A percentile compares a stretch with the other conserved stretches of the same genome.
These are phyloP conservation scores for Halichoeres trimaculatus DNA, from an alignment of 2,113 vertebrate genomes.

Conservation along the genomic window DNA sequence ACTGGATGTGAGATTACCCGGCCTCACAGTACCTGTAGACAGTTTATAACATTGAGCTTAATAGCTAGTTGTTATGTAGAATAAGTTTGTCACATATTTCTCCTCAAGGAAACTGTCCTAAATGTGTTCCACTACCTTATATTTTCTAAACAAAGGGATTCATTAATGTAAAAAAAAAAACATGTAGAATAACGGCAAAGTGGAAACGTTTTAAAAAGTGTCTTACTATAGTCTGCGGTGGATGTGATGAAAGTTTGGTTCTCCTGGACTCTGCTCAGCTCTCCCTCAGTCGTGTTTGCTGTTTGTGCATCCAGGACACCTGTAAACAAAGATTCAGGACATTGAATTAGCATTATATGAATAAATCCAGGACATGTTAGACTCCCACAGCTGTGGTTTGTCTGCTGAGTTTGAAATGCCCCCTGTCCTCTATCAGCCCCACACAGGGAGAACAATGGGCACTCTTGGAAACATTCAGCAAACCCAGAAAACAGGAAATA, in stretches of 20 bases:
- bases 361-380: neutral
- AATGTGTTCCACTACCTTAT: too few species aligned
- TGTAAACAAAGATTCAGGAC: constrained; percentile 20
- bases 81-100: too few species aligned
- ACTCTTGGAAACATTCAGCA: constrained; percentile 4
- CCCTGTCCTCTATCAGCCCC: neutral
- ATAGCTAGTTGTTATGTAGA: too few species aligned
- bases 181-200: too few species aligned
- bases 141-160: too few species aligned
- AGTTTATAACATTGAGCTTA: neutral
- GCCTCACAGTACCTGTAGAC: constrained; percentile 32
- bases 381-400: neutral
- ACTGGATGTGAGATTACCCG: neutral
- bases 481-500: constrained; percentile 50
- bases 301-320: constrained; percentile 23
- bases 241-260: constrained; percentile 17
- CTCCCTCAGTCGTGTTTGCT: constrained; percentile 7
- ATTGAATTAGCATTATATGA: neutral
- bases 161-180: too few species aligned
- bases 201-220: neutral
- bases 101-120: too few species aligned
- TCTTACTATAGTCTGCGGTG: constrained; percentile 27
- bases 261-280: neutral
- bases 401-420: neutral
- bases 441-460: constrained; percentile 16